Percentiles rank a stretch among this genome's conserved stretches.
phyloP scores from a whole-genome alignment of 2,888 invertebrate species.

The Eilema caniola region DNA sequence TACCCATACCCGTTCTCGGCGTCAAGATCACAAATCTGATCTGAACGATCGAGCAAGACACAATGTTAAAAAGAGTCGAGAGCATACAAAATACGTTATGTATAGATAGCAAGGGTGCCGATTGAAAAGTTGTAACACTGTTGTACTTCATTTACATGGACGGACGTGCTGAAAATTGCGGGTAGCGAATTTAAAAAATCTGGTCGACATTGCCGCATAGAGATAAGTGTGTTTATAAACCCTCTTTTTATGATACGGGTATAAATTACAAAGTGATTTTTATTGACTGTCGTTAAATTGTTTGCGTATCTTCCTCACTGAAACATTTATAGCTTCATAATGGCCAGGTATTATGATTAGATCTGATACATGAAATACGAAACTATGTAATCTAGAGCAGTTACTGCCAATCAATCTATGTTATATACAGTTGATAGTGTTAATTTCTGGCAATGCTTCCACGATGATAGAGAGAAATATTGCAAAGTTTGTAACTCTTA shows the following conservation, averaged over 20 bases:
- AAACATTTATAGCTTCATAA: not conserved
- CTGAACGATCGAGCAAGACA: not conserved
- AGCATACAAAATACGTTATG: not conserved
- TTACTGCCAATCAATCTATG: not conserved
- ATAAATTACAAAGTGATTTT: constrained; percentile 27
- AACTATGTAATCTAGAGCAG: not conserved
- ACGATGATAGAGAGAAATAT: not conserved
- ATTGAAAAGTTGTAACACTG: constrained; percentile 2
- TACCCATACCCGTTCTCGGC: too few relatives aligned
- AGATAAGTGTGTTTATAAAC: constrained; percentile 35
- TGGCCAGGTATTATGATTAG: not conserved
- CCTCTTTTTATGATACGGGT: constrained; percentile 26
- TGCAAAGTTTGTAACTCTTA: not conserved
- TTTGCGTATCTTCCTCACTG: not conserved
- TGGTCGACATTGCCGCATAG: constrained; percentile 17
- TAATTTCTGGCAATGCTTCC: not conserved
- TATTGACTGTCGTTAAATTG: not conserved
- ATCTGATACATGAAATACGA: not conserved
- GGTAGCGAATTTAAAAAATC: constrained; percentile 44
- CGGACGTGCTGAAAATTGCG: constrained; percentile 45
- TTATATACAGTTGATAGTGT: too few relatives aligned
- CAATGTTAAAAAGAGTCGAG: not conserved
- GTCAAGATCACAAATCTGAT: too few relatives aligned
- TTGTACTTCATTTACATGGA: constrained; percentile 46
- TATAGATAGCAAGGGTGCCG: constrained; percentile 3